Base-by-base conservation (phyloP, 2,888 invertebrate species). In the Gari tellinella region DNA sequence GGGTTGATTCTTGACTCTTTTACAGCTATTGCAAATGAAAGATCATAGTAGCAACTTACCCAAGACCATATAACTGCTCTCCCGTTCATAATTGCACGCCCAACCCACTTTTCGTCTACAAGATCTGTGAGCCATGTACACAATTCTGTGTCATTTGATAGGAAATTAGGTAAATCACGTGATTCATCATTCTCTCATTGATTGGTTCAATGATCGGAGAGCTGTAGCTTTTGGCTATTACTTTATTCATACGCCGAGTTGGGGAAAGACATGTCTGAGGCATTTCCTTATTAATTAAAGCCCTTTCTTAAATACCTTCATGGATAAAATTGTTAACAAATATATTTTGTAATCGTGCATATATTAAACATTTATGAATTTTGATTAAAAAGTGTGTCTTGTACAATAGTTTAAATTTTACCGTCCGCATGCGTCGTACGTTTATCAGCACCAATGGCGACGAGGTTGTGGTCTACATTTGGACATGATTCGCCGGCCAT, bases 401-500 rank as follows among this genome's bases (percentile, higher is more conserved):
- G n/a, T n/a, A n/a, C n/a, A n/a, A n/a, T n/a, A n/a, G n/a, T 31
- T 31, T 31, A 31, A 7, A 7, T 7, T 31, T 31, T 31, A 31
- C 10, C 31, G 31, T 31, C 31, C 31, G 31, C 10, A 31, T 31
- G 31, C 31, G 10, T 31, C 10, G 4, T 31, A 31, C 31, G 23
- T 56, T 53, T 31, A 64, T 52, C 72, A 75, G 86, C 88, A 87
- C 88, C 88, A 89, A 89, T 89, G 83, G 88, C 72, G 83, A 80
- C 76, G 55, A 69, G 72, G 70, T 64, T 56, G 68, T 65, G 75
- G 70, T 70, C 69, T 70, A 72, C 78, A 83, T 85, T 84, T 67
- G 84, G 79, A 79, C 87, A 86, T 89, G 89, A 90, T 92, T 95
- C 95, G 94, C 94, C 95, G 95, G 94, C 95, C 95, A 95, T 95